A percentile compares a stretch with the other conserved stretches of the same genome.
phyloP scores from a whole-genome alignment of 2,113 vertebrate species.

The Tachysurus fulvidraco region DNA sequence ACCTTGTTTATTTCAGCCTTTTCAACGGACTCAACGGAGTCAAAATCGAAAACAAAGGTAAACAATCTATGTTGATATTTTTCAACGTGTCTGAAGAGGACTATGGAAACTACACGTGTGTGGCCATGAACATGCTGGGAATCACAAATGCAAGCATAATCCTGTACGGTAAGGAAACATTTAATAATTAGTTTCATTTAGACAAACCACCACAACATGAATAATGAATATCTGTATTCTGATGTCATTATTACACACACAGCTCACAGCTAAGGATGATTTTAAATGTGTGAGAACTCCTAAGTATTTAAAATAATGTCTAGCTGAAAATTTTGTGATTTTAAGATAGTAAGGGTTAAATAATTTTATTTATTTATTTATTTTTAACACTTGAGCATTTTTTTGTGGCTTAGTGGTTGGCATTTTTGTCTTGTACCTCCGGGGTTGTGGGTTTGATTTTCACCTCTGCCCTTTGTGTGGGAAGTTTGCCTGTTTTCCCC shows the following conservation, averaged over 20 bases:
- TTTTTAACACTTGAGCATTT: neutral
- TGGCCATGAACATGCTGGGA: slow-evolving; percentile 91
- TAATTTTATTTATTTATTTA: neutral
- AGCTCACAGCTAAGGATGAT: neutral
- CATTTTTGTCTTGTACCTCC: too few relatives aligned
- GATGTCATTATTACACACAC: neutral
- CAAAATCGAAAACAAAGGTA: slow-evolving; percentile 92
- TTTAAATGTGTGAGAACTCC: slow-evolving; percentile 17
- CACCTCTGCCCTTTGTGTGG: too few relatives aligned
- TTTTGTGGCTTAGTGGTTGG: neutral
- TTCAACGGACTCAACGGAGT: slow-evolving; percentile 85
- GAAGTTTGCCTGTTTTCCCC: too few relatives aligned
- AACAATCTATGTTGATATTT: slow-evolving; percentile 90
- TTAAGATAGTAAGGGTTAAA: neutral
- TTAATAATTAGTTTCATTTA: neutral
- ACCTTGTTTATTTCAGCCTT: slow-evolving; percentile 72
- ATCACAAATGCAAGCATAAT: slow-evolving; percentile 95
- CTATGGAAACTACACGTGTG: slow-evolving; percentile 98
- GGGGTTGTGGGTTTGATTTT: too few relatives aligned
- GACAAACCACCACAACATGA: neutral
- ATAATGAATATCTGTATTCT: neutral
- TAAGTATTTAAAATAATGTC: neutral
- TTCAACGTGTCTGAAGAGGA: slow-evolving; percentile 98
- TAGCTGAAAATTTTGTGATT: neutral
- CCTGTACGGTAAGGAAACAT: slow-evolving; percentile 83